Evolutionary conservation across 2,797 vertebrate species (phyloP), one percentile per base, ranked within the genome.

Genomic region (Champsocephalus gunnari): DNA sequence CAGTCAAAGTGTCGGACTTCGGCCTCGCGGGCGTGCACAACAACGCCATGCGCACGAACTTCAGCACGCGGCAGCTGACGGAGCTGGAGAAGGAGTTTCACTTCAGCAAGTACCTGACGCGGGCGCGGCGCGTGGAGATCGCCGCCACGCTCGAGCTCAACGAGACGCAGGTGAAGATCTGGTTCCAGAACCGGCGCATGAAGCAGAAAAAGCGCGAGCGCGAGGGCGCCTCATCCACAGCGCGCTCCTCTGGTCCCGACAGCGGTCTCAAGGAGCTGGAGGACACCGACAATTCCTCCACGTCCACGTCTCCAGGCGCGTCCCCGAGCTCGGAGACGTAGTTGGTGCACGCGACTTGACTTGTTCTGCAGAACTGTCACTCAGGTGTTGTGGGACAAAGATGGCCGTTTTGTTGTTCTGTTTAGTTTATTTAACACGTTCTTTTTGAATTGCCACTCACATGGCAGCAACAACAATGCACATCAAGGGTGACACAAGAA

Each of bases 31-130:
- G 96, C 9, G 89, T 92, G 0, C 93, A 96, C 32, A 94, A 92
- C 84, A 94, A 92, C 84, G 93, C 94, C 85, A 96, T 98, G 82
- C 96, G 98, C 69, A 99, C 98, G 49, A 99, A 99, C 93, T 99
- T 99, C 95, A 98, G 94, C 83, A 99, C 98, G 50, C 94, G 96
- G 81, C 98, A 99, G 93, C 95, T 99, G 76, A 99, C 98, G 0
- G 98, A 99, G 91, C 95, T 99, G 87, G 98, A 99, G 91, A 99
- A 99, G 86, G 98, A 99, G 73, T 99, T 99, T 77, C 98, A 99
- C 89, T 99, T 99, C 90, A 99, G 96, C 91, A 99, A 99, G 88
- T 99, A 99, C 89, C 94, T 99, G 85, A 99, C 97, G 64, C 92
- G 98, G 9, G 98, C 98, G 1, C 92, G 98, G 38, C 85, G 98